Percentiles rank a stretch among this genome's conserved stretches.
Conservation (phyloP, 2,113 vertebrate species). For the Ciconia boyciana region DNA sequence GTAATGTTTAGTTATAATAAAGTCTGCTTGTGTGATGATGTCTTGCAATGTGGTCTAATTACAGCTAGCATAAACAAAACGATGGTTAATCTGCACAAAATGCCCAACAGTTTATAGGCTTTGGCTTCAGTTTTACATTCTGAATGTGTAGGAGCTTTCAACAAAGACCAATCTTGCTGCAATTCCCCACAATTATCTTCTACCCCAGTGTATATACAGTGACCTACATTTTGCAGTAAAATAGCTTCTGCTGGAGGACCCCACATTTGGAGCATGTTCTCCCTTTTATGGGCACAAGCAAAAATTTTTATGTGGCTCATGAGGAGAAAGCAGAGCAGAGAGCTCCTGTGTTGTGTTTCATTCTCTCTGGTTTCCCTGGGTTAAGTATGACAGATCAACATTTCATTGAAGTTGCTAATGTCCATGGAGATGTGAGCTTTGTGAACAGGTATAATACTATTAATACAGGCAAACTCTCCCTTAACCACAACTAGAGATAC, state of each 20-base stretch:
- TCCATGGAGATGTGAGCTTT: not conserved
- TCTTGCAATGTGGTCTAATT: constrained; percentile 19
- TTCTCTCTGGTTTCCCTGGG: not conserved
- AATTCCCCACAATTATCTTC: not conserved
- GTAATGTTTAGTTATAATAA: not conserved
- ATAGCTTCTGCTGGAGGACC: not conserved
- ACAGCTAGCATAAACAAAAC: constrained; percentile 2
- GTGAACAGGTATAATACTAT: not conserved
- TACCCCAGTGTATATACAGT: not conserved
- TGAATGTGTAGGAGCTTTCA: constrained; percentile 18
- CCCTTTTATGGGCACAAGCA: constrained; percentile 14
- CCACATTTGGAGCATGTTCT: not conserved
- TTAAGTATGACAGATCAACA: not conserved
- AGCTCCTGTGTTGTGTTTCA: not conserved
- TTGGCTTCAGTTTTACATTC: constrained; percentile 40
- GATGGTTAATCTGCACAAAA: not conserved
- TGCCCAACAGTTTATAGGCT: constrained; percentile 20
- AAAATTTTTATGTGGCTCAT: not conserved
- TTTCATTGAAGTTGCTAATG: not conserved
- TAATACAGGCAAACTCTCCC: not conserved
- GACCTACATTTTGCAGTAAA: not conserved
- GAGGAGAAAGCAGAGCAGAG: not conserved
- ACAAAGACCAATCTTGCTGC: not conserved
- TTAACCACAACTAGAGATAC: not conserved
- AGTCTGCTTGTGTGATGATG: not conserved